Evolutionary conservation across 2,113 vertebrate genomes (phyloP).

Genomic region (Varanus salvator): DNA sequence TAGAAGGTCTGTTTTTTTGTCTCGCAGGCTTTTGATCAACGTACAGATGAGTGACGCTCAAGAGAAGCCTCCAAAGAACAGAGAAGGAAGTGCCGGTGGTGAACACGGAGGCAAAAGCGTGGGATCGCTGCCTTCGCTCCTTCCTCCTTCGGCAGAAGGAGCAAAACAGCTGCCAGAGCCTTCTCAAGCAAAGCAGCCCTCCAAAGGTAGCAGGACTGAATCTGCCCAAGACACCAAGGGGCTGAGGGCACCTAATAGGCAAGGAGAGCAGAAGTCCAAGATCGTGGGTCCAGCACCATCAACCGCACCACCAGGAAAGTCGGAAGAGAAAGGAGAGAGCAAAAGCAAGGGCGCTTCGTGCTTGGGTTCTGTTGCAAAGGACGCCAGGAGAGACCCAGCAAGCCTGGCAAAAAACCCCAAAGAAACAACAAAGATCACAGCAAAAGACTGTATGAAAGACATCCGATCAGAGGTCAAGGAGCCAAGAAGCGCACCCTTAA

Average conservation of each 20-base stretch:
- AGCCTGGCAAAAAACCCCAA: slow-evolving; percentile 30
- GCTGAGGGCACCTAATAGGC: slow-evolving; percentile 19
- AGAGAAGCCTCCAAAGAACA: slow-evolving; percentile 41
- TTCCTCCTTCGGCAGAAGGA: slow-evolving; percentile 30
- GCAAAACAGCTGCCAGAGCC: slow-evolving; percentile 31
- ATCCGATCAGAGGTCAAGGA: background rate
- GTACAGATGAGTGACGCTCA: slow-evolving; percentile 57
- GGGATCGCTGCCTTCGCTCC: background rate
- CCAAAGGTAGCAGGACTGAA: slow-evolving; percentile 41
- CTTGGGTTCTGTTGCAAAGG: slow-evolving; percentile 10
- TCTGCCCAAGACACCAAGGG: slow-evolving; percentile 32
- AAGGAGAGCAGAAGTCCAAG: slow-evolving; percentile 23
- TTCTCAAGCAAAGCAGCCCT: slow-evolving; percentile 22
- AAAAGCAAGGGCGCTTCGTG: background rate
- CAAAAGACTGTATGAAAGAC: slow-evolving; percentile 4
- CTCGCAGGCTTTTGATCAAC: slow-evolving; percentile 68
- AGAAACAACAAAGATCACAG: slow-evolving; percentile 12
- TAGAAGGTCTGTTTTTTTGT: slow-evolving; percentile 22
- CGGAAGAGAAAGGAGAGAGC: slow-evolving; percentile 46
- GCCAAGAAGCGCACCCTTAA: background rate
- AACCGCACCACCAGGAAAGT: slow-evolving; percentile 1
- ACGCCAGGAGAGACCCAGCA: background rate
- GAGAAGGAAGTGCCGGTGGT: slow-evolving; percentile 11
- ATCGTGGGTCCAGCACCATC: slow-evolving; percentile 23
- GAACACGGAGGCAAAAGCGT: slow-evolving; percentile 1